Base-by-base conservation (phyloP, 2,888 invertebrate genomes). In the Sclerodermus sp. region DNA sequence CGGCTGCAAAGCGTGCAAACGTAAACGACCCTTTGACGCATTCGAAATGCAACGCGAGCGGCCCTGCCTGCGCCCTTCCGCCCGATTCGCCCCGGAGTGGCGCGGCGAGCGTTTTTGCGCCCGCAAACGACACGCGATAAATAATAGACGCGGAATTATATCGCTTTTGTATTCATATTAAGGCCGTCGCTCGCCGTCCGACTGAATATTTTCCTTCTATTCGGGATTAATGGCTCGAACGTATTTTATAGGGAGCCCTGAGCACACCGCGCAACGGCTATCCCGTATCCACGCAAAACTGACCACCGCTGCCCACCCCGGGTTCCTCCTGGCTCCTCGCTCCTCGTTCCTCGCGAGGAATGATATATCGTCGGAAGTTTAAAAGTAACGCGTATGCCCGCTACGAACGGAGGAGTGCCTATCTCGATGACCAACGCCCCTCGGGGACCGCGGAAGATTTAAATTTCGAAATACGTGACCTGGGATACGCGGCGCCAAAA, bases 131-230 rank as follows among this genome's bases (percentile, higher is more conserved):
- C 51, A 43, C 49, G 47, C 69, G 66, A 75, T 76, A 74, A 76
- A 76, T 76, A 76, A 76, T 74, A 73, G 70, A 69, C 59, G 58
- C 65, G 52, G 58, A 62, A 64, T 64, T 63, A 63, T 63, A 73
- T 73, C 64, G 71, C 73, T 76, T 76, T 76, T 75, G 72, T 76
- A 77, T 77, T 76, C 77, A 76, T 76, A 76, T 76, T 76, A 76
- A 76, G 71, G 67, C 59, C 62, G 65, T 67, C 66, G 61, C 63
- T 64, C 55, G 49, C 44, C 46, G 50, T 49, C 52, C 57, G 63
- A 49, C 68, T 60, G 65, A 74, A 74, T 75, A 73, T 74, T 75
- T 75, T 72, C 68, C 61, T 73, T 71, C 72, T 69, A 74, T 75
- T 76, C 73, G 75, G 76, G 71, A 77, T 77, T 77, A 77, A 77